Conservation (phyloP, 2,113 vertebrate genomes). For the Brachyistius frenatus region DNA sequence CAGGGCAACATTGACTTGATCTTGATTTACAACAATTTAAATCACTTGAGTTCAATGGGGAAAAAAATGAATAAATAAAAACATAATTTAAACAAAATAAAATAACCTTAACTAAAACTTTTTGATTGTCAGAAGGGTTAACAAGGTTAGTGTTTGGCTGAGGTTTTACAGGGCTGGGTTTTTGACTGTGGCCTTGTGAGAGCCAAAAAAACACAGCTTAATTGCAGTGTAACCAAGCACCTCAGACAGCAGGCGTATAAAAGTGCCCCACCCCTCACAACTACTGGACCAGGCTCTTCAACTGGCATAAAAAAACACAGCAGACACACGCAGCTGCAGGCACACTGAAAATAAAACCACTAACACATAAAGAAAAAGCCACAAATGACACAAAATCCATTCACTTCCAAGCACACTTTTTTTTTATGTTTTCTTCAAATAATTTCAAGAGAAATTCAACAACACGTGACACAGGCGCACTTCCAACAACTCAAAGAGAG, state of each 20-base stretch:
- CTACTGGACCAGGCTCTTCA: constrained; percentile 9
- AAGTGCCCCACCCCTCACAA: constrained; percentile 45
- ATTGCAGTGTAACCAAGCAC: constrained; percentile 62
- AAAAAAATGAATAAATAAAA: background rate
- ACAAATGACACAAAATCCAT: constrained; percentile 12
- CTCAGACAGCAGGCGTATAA: constrained; percentile 42
- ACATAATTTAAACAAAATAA: background rate
- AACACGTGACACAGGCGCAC: constrained; percentile 22
- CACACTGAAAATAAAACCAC: constrained; percentile 39
- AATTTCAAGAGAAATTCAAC: constrained; percentile 32
- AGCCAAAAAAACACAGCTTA: constrained; percentile 49
- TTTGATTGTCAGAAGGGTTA: background rate
- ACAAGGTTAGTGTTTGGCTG: constrained; percentile 2
- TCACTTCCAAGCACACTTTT: background rate
- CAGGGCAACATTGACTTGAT: background rate
- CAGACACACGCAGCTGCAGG: constrained; percentile 24
- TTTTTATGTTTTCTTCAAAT: background rate
- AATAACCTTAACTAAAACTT: background rate
- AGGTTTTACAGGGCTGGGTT: constrained; percentile 5
- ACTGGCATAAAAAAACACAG: constrained; percentile 18
- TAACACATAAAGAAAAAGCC: constrained; percentile 5
- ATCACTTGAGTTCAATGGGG: background rate
- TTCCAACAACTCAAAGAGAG: constrained; percentile 52
- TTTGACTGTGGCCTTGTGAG: constrained; percentile 26
- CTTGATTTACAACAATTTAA: background rate